A percentile compares a stretch with the other conserved stretches of the same genome.
Conservation (phyloP, 1,140 invertebrate genomes). For the Rhopalosiphum padi region DNA sequence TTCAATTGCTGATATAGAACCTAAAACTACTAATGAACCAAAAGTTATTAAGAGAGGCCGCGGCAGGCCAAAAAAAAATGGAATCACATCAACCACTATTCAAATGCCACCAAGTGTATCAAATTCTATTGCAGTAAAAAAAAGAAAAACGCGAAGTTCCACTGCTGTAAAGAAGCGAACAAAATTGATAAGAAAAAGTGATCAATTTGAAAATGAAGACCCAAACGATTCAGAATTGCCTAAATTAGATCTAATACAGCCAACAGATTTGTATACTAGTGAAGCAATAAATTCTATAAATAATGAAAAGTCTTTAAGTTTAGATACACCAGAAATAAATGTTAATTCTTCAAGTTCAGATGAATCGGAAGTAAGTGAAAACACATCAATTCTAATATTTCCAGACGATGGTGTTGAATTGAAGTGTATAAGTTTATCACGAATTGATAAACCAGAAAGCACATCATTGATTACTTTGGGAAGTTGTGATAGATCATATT, state of each 20-base stretch:
- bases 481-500: background rate
- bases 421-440: background rate
- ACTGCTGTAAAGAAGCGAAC: background rate
- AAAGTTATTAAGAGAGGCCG: conserved; percentile 11
- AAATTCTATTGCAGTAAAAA: background rate
- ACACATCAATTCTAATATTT: background rate
- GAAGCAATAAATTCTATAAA: background rate
- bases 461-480: background rate
- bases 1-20: no score
- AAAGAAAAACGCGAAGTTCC: background rate
- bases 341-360: no score
- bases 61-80: conserved; percentile 26
- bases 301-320: background rate
- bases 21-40: background rate
- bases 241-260: background rate
- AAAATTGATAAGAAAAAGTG: background rate
- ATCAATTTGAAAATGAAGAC: background rate
- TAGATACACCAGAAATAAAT: background rate
- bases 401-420: background rate
- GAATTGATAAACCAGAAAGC: background rate
- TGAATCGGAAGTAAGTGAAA: no score
- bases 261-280: background rate
- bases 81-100: background rate
- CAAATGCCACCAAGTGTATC: background rate
- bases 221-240: background rate